Evolutionary conservation across 2,888 invertebrate species (phyloP).

Genomic region (Crepidodera aurea): DNA sequence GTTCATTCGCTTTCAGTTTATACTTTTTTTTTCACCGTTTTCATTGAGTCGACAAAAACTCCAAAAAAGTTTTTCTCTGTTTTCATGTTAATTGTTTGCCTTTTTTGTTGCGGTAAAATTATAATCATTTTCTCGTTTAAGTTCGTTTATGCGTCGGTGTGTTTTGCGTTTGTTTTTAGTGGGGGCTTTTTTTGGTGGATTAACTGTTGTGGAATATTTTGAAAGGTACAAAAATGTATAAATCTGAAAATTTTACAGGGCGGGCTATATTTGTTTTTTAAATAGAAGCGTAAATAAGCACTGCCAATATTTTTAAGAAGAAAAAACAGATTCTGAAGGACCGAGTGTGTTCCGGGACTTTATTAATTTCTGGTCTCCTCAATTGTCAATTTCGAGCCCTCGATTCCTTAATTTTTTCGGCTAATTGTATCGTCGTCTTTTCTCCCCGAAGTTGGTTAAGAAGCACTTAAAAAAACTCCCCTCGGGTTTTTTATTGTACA

Average conservation of each 20-base stretch:
- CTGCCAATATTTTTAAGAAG: too few relatives aligned
- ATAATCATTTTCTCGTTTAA: conserved; percentile 4
- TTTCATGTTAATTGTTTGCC: not conserved
- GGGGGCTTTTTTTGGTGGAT: too few relatives aligned
- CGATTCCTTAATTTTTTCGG: not conserved
- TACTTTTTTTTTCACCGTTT: conserved; percentile 6
- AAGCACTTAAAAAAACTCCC: not conserved
- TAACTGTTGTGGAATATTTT: too few relatives aligned
- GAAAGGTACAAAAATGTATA: too few relatives aligned
- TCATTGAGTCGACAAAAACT: conserved; percentile 4
- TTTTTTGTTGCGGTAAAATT: not conserved
- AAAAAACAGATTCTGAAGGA: too few relatives aligned
- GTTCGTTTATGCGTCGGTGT: not conserved
- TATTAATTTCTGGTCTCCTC: too few relatives aligned
- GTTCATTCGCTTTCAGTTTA: not conserved
- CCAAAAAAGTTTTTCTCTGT: conserved; percentile 2
- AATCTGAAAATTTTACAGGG: too few relatives aligned
- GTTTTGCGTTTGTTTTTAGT: not conserved
- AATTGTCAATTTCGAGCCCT: not conserved
- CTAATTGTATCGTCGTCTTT: not conserved
- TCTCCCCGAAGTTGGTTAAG: not conserved
- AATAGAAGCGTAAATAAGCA: too few relatives aligned
- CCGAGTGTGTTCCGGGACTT: too few relatives aligned
- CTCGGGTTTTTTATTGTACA: not conserved
- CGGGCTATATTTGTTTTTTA: too few relatives aligned